Conservation (phyloP, 2,113 vertebrate species). For the Pseudolaguvia tuberculata region DNA sequence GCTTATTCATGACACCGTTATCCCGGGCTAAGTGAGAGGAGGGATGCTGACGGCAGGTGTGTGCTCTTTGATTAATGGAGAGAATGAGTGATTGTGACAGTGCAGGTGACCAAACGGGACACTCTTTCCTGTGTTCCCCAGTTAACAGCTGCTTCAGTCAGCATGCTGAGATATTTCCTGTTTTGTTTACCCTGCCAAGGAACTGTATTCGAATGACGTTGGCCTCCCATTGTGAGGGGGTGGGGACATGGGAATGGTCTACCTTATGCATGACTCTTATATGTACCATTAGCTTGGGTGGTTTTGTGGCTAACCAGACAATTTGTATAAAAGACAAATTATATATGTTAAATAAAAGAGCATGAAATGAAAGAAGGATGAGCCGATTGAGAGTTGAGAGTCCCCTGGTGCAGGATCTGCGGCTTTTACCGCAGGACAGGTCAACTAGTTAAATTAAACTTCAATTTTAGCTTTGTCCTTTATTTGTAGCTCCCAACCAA, state of each 20-base stretch:
- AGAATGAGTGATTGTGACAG: constrained; percentile 65
- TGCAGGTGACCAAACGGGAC: constrained; percentile 60
- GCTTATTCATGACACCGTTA: constrained; percentile 45
- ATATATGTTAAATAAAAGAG: constrained; percentile 17
- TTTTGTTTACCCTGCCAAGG: constrained; percentile 30
- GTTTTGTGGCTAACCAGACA: constrained; percentile 16
- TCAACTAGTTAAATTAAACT: constrained; percentile 53
- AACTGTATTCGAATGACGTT: constrained; percentile 11
- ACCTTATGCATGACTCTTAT: neutral
- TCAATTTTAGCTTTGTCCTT: constrained; percentile 29
- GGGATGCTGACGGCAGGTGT: constrained; percentile 56
- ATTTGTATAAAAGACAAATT: constrained; percentile 22
- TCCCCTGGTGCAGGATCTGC: constrained; percentile 28
- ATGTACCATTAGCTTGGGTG: constrained; percentile 9
- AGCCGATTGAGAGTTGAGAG: constrained; percentile 26
- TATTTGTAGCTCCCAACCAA: constrained; percentile 19
- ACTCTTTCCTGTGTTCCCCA: constrained; percentile 52
- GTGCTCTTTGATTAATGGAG: constrained; percentile 66
- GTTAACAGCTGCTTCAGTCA: constrained; percentile 59
- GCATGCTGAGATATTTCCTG: constrained; percentile 54
- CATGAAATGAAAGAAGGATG: constrained; percentile 28
- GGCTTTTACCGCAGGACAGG: constrained; percentile 51
- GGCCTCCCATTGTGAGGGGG: neutral
- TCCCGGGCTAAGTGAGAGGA: constrained; percentile 43
- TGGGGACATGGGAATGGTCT: no score